These are phyloP conservation scores for Gryllus bimaculatus DNA, from an alignment of 1,140 invertebrate genomes.

Conservation along the genomic window DNA sequence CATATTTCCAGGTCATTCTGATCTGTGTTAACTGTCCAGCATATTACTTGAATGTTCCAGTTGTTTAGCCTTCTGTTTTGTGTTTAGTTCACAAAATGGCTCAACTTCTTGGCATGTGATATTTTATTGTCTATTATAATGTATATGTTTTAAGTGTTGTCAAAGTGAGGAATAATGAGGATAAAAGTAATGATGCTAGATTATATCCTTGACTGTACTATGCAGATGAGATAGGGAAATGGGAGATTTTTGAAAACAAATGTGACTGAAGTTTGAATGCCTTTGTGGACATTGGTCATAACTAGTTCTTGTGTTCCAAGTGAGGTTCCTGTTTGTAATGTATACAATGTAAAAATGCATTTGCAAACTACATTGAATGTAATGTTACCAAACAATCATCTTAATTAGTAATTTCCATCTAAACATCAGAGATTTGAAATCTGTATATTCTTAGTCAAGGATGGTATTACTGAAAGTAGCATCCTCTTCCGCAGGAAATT, in stretches of 20 bases:
- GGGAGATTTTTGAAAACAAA: background rate
- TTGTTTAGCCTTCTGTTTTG: slow-evolving; percentile 9
- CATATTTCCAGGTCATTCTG: background rate
- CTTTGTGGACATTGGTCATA: background rate
- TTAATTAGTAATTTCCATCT: background rate
- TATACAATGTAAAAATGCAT: background rate
- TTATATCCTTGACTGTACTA: slow-evolving; percentile 11
- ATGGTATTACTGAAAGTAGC: background rate
- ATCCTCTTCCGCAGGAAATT: background rate
- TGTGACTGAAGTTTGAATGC: slow-evolving; percentile 11
- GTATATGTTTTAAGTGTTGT: slow-evolving; percentile 17
- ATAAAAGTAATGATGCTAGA: background rate
- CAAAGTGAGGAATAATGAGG: background rate
- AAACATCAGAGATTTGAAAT: background rate
- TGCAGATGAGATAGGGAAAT: slow-evolving; percentile 13
- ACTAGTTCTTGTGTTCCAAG: slow-evolving; percentile 9
- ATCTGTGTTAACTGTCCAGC: background rate
- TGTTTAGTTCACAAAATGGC: slow-evolving; percentile 21
- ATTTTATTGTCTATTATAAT: slow-evolving; percentile 21
- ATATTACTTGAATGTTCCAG: slow-evolving; percentile 7
- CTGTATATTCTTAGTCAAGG: background rate
- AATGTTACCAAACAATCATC: background rate
- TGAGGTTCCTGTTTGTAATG: slow-evolving; percentile 2
- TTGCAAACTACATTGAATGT: background rate
- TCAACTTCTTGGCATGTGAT: slow-evolving; percentile 24